Base-by-base conservation (phyloP, 2,113 vertebrate genomes). In the Oreochromis niloticus region DNA sequence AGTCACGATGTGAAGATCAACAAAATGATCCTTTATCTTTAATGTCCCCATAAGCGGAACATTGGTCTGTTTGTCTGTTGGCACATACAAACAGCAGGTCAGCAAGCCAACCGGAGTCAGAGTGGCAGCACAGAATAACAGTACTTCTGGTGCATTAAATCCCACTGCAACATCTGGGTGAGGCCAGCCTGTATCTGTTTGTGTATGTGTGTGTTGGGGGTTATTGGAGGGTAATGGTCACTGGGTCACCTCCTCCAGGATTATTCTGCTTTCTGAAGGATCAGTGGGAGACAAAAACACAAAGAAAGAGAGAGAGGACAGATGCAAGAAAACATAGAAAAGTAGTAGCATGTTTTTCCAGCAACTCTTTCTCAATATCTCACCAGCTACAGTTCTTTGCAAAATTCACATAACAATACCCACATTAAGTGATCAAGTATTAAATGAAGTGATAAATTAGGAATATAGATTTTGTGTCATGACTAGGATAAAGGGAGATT, bases 131-230 rank as follows among this genome's bases (percentile, higher is more conserved):
- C 24, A 73, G 34, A 85, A 36, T 71, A 54, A 84, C 22, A 48
- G 14, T 57, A 22, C 57, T 7, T 79, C 13, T 68, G 36, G 68
- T 54, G 46, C 13, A 85, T 89, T 89, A 86, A 88, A 91, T 80
- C 85, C 83, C 32, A n/a, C 75, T 54, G 83, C 56, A 87, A 85
- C 92, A 93, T 91, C 88, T 93, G 92, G 73, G 46, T 52, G 30
- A 91, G 83, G 52, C 55, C 84, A 66, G 80, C 55, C 16, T 24
- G 11, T 34, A 19, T 55, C 85, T 86, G 30, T 80, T 46, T 83
- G 46, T 71, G 24, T 84, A 27, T 32, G 55, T 84, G 55, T 82
- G 66, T 54, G 17, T 34, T 12, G 6, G 80, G 39, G 75, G 88
- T 73, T 63, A 68, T 30, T 11, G 66, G 30, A 68, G 84, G 36